phyloP scores from a whole-genome alignment of 2,113 vertebrate species.

The Chinchilla lanigera region DNA sequence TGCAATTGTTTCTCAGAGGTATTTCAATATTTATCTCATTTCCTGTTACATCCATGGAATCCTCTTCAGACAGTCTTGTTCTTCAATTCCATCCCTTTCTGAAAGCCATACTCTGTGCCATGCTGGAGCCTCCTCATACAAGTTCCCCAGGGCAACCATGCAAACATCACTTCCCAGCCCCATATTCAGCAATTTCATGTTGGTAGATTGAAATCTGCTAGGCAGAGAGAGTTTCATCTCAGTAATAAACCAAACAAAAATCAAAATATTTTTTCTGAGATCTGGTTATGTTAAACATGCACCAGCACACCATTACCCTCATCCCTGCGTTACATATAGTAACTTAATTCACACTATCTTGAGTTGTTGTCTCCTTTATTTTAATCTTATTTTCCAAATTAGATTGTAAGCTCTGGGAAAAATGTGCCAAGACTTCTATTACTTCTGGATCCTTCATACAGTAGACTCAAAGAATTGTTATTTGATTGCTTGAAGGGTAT shows the following conservation, averaged over 20 bases:
- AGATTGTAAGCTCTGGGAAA: background rate
- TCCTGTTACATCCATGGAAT: background rate
- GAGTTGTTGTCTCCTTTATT: background rate
- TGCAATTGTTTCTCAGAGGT: background rate
- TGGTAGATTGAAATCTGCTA: background rate
- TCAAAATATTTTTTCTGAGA: background rate
- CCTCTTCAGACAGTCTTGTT: background rate
- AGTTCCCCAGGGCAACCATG: background rate
- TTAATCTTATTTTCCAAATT: background rate
- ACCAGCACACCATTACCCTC: background rate
- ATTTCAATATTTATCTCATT: background rate
- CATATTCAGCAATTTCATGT: background rate
- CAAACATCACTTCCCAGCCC: background rate
- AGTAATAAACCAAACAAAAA: slow-evolving; percentile 8
- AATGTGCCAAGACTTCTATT: background rate
- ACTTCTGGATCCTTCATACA: background rate
- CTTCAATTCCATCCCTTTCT: background rate
- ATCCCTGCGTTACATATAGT: background rate
- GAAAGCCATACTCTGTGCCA: background rate
- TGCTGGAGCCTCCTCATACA: background rate
- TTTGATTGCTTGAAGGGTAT: background rate
- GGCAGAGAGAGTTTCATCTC: background rate
- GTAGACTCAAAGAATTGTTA: background rate
- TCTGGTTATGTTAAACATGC: background rate
- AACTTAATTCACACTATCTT: background rate